These are phyloP conservation scores for Mechanitis mazaeus DNA, from an alignment of 2,888 invertebrate genomes.

Conservation along the genomic window DNA sequence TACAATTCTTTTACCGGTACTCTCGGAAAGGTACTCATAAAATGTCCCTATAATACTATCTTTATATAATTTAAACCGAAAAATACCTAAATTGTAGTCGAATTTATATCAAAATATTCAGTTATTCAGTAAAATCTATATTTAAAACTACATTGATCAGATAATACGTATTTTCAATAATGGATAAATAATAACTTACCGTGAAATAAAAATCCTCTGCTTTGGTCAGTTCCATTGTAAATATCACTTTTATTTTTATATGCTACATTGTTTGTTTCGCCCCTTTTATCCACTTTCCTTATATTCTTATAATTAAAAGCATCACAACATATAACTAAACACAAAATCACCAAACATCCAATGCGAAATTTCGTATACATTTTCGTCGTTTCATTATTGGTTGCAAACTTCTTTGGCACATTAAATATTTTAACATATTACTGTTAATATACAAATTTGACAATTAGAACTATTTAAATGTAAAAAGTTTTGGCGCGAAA, in stretches of 20 bases:
- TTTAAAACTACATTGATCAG: too few species aligned
- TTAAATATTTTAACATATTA: conserved; percentile 13
- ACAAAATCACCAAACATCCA: conserved; percentile 30
- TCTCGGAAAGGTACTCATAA: too few species aligned
- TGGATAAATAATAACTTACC: conserved; percentile 35
- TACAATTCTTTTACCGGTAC: too few species aligned
- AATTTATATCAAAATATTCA: too few species aligned
- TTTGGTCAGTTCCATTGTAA: conserved; percentile 31
- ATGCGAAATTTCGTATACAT: conserved; percentile 48
- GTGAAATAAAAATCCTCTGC: conserved; percentile 49
- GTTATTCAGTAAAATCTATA: too few species aligned
- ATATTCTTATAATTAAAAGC: conserved; percentile 33
- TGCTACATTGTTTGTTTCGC: conserved; percentile 26
- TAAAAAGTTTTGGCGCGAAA: conserved; percentile 48
- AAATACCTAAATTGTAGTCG: too few species aligned
- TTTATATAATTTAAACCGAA: too few species aligned
- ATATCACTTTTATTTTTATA: conserved; percentile 17
- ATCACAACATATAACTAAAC: conserved; percentile 34
- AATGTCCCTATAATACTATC: too few species aligned
- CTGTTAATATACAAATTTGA: neutral
- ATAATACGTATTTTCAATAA: too few species aligned
- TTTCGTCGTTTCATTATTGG: conserved; percentile 59
- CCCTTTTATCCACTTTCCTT: conserved; percentile 38
- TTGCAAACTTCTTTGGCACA: conserved; percentile 42
- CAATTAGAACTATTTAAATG: neutral